Conservation (phyloP, 2,797 vertebrate genomes). For the Intellagama lesueurii region DNA sequence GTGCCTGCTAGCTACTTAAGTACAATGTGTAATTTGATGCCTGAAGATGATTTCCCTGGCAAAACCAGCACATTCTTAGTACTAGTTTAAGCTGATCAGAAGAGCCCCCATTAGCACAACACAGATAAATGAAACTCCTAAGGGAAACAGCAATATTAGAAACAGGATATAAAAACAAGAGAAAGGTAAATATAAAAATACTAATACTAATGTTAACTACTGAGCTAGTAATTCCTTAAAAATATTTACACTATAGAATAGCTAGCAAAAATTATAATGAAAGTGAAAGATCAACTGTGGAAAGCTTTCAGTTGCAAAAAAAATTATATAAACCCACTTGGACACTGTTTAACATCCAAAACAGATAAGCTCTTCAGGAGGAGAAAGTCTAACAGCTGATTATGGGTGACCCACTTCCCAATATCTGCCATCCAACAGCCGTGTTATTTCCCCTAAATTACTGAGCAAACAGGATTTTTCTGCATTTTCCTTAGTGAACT, state of each 20-base stretch:
- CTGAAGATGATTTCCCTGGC: not conserved
- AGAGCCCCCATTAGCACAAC: not conserved
- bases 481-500: conserved; percentile 15
- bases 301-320: not conserved
- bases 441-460: not conserved
- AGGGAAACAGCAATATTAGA: not conserved
- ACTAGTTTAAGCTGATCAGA: not conserved
- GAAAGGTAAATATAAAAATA: not conserved
- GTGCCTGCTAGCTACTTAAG: not conserved
- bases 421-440: not conserved
- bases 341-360: not conserved
- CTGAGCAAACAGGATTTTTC: not conserved
- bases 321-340: not conserved
- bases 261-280: not conserved
- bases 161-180: not conserved
- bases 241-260: not conserved
- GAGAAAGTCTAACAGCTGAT: not conserved
- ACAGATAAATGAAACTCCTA: not conserved
- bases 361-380: not conserved
- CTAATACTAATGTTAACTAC: too few relatives aligned
- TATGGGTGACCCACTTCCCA: not conserved
- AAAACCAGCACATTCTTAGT: not conserved
- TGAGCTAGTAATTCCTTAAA: not conserved
- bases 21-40: not conserved
- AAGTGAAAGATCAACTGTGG: not conserved